These are phyloP conservation scores for Hybognathus amarus DNA, from an alignment of 2,797 vertebrate genomes.

Conservation along the genomic window DNA sequence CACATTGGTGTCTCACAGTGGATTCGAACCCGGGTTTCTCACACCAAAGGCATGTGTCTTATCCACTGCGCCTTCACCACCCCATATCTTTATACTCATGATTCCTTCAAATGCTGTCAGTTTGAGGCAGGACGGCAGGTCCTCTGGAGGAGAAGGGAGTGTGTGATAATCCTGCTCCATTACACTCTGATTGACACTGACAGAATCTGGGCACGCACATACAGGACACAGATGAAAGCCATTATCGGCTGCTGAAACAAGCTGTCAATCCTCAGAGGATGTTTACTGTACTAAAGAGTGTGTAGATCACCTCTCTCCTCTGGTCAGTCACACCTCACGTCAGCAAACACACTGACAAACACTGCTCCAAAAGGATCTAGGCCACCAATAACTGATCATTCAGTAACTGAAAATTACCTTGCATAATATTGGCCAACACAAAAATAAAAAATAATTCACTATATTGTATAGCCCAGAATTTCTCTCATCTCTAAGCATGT, in stretches of 20 bases:
- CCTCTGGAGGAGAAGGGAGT: slow-evolving; percentile 52
- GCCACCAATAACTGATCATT: background rate
- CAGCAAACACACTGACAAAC: slow-evolving; percentile 43
- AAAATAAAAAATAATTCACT: too few species aligned
- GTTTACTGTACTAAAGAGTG: slow-evolving; percentile 70
- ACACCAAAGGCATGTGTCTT: too few species aligned
- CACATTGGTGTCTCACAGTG: too few species aligned
- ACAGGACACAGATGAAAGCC: slow-evolving; percentile 84
- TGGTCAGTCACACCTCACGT: slow-evolving; percentile 33
- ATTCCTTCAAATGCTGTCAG: background rate
- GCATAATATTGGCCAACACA: background rate
- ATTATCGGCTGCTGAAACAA: slow-evolving; percentile 88
- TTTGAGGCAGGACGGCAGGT: slow-evolving; percentile 38
- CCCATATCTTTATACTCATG: background rate
- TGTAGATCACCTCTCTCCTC: slow-evolving; percentile 50
- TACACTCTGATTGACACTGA: slow-evolving; percentile 89
- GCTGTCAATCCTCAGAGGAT: slow-evolving; percentile 87
- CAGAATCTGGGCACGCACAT: slow-evolving; percentile 92
- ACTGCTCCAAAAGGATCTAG: background rate
- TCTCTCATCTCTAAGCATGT: background rate
- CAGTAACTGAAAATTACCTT: background rate
- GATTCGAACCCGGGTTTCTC: too few species aligned
- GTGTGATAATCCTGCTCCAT: slow-evolving; percentile 86
- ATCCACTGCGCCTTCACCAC: too few species aligned
- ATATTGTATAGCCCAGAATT: too few species aligned